Percentiles rank a stretch among this genome's conserved stretches.
Evolutionary conservation across 2,888 invertebrate species (phyloP).

Genomic region (Acronicta leporina): DNA sequence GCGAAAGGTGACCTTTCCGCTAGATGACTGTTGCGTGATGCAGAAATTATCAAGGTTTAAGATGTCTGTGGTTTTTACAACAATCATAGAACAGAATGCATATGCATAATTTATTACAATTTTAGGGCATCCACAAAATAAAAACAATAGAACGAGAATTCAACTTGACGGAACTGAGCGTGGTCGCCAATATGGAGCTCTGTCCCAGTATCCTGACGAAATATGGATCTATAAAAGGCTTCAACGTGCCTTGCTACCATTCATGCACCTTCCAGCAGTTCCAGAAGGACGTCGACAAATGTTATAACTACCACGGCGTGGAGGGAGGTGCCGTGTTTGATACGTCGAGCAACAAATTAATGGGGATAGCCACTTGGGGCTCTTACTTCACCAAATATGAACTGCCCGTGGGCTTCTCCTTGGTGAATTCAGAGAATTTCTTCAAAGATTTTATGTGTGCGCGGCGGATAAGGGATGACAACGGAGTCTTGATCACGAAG

Average conservation of each 20-base stretch:
- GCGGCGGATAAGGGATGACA: constrained; percentile 60
- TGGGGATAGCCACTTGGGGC: constrained; percentile 78
- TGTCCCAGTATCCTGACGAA: constrained; percentile 63
- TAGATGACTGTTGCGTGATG: no score
- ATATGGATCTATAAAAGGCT: constrained; percentile 47
- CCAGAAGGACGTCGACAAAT: constrained; percentile 32
- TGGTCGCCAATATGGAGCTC: constrained; percentile 61
- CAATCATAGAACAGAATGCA: no score
- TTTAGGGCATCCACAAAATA: constrained; percentile 56
- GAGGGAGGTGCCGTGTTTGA: constrained; percentile 72
- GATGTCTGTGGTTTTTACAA: no score
- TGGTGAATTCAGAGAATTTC: constrained; percentile 70
- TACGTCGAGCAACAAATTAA: constrained; percentile 51
- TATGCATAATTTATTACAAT: constrained; percentile 8
- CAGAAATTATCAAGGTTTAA: no score
- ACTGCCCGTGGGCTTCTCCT: constrained; percentile 74
- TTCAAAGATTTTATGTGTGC: constrained; percentile 70
- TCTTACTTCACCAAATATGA: constrained; percentile 38
- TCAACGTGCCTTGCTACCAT: constrained; percentile 74
- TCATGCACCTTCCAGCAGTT: constrained; percentile 63
- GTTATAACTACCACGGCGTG: constrained; percentile 66
- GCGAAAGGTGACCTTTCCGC: no score
- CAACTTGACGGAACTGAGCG: constrained; percentile 62
- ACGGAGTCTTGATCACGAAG: background rate
- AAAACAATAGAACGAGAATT: constrained; percentile 42